Evolutionary conservation across 2,888 invertebrate species (phyloP).

Genomic region (Ephialtes manifestator): DNA sequence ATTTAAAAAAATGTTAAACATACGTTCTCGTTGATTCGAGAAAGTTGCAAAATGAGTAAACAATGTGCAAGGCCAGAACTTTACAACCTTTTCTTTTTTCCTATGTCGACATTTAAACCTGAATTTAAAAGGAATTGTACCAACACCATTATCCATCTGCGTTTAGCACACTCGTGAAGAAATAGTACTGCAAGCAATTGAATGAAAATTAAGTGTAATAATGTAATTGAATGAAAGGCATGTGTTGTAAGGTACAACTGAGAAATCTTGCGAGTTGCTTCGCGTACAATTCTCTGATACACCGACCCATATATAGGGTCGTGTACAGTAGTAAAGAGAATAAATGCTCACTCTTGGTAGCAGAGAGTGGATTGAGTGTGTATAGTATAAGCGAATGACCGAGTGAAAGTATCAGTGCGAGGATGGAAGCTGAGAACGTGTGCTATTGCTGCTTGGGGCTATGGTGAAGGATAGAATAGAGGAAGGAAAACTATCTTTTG

Average conservation of each 20-base stretch:
- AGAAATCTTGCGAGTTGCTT: slow-evolving; percentile 21
- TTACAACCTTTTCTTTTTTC: no score
- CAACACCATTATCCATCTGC: not conserved
- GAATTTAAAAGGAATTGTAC: no score
- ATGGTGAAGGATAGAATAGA: slow-evolving; percentile 21
- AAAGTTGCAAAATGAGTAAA: no score
- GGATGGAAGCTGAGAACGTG: slow-evolving; percentile 25
- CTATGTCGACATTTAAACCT: no score
- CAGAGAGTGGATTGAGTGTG: slow-evolving; percentile 33
- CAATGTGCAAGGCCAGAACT: no score
- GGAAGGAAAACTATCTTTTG: slow-evolving; percentile 47
- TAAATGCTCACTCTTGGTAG: slow-evolving; percentile 37
- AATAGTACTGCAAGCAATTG: slow-evolving; percentile 30
- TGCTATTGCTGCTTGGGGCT: slow-evolving; percentile 5
- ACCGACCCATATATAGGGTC: slow-evolving; percentile 35
- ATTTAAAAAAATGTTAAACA: no score
- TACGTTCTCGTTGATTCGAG: no score
- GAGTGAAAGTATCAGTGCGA: slow-evolving; percentile 41
- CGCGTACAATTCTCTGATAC: slow-evolving; percentile 29
- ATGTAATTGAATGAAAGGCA: slow-evolving; percentile 39
- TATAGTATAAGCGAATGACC: slow-evolving; percentile 22
- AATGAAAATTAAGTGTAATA: slow-evolving; percentile 49
- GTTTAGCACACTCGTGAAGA: not conserved
- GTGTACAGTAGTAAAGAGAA: slow-evolving; percentile 45
- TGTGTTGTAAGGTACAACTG: slow-evolving; percentile 12